A percentile compares a stretch with the other conserved stretches of the same genome.
Evolutionary conservation across 23 tunicate genomes (phyloP).

Genomic region (Clavelina lepadiformis): DNA sequence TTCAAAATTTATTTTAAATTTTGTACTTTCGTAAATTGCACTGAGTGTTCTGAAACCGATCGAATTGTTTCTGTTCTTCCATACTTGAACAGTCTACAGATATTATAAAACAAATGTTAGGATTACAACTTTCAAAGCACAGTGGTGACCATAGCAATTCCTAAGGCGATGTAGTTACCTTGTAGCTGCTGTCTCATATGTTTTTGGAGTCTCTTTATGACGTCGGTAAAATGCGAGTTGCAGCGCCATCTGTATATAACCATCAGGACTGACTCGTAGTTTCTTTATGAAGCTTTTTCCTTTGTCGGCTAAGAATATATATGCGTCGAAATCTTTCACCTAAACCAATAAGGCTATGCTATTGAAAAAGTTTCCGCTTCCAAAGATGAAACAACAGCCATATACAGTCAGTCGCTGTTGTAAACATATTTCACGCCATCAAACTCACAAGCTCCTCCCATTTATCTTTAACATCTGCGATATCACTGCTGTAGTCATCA

Average conservation of each 20-base stretch:
- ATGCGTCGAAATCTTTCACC: slow-evolving; percentile 53
- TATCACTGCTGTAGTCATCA: slow-evolving; percentile 26
- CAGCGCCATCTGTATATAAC: slow-evolving; percentile 86
- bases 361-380: too few species aligned
- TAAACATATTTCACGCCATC: background rate
- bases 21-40: slow-evolving; percentile 69
- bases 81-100: slow-evolving; percentile 56
- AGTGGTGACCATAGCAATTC: background rate
- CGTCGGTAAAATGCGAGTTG: slow-evolving; percentile 81
- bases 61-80: slow-evolving; percentile 93
- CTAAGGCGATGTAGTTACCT: slow-evolving; percentile 28
- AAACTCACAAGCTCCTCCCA: slow-evolving; percentile 54
- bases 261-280: slow-evolving; percentile 77
- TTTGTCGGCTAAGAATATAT: slow-evolving; percentile 28
- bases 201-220: slow-evolving; percentile 73
- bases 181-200: slow-evolving; percentile 93
- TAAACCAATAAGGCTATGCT: too few species aligned
- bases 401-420: background rate
- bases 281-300: slow-evolving; percentile 82
- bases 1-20: background rate
- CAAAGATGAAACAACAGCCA: too few species aligned
- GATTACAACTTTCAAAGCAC: too few species aligned
- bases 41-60: slow-evolving; percentile 76
- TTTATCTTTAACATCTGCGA: slow-evolving; percentile 24
- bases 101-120: slow-evolving; percentile 7